Conservation (phyloP, 2,888 invertebrate species). For the Trichopria drosophilae region DNA sequence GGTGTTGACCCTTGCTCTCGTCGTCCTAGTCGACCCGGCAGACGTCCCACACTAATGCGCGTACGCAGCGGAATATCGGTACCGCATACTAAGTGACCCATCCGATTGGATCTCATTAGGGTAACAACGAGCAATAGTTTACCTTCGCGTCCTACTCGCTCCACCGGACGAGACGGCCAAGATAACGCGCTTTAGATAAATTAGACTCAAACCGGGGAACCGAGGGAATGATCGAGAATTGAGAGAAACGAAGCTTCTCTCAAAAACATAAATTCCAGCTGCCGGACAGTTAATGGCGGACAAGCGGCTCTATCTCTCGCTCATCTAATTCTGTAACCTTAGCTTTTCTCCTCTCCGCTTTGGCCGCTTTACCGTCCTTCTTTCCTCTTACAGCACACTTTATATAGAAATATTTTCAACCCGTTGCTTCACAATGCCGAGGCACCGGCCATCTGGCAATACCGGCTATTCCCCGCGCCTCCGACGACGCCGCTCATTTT, state of each 20-base stretch:
- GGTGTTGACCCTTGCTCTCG: conserved; percentile 47
- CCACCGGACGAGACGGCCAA: conserved; percentile 1
- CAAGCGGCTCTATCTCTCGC: conserved; percentile 24
- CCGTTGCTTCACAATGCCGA: too few relatives aligned
- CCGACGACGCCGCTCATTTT: too few relatives aligned
- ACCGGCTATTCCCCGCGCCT: too few relatives aligned
- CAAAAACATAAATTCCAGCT: conserved; percentile 24
- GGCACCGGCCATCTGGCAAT: too few relatives aligned
- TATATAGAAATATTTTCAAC: too few relatives aligned
- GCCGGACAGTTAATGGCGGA: conserved; percentile 22
- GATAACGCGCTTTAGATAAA: too few relatives aligned
- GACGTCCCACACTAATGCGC: conserved; percentile 41
- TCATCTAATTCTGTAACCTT: conserved; percentile 26
- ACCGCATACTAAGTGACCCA: conserved; percentile 50
- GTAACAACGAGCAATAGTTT: conserved; percentile 46
- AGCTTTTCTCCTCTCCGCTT: conserved; percentile 7
- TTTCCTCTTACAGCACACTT: conserved; percentile 29
- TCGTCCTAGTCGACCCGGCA: conserved; percentile 19
- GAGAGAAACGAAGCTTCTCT: not conserved
- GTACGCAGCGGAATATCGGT: conserved; percentile 47
- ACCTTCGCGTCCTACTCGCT: conserved; percentile 21
- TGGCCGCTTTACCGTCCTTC: conserved; percentile 16
- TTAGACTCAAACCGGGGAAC: too few relatives aligned
- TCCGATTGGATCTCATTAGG: conserved; percentile 54
- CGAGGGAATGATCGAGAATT: not conserved